These are phyloP conservation scores for Rhabdomys dilectus DNA, from an alignment of 2,113 vertebrate species.

Conservation along the genomic window DNA sequence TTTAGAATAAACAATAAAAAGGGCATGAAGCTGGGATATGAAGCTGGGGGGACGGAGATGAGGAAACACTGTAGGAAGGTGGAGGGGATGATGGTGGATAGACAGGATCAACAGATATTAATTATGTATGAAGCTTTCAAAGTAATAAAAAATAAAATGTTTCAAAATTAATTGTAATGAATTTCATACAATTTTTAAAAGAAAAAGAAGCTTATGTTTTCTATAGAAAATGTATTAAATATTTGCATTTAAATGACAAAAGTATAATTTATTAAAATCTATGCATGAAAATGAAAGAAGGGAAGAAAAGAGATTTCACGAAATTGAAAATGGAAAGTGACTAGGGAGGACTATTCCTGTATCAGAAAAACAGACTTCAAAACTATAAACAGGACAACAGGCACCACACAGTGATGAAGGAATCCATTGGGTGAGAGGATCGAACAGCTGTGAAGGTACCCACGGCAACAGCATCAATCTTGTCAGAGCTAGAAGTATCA, in stretches of 20 bases:
- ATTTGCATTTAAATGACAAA: not conserved
- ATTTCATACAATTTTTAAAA: not conserved
- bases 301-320: not conserved
- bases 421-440: not conserved
- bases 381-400: not conserved
- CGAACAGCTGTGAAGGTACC: not conserved
- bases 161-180: not conserved
- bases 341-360: not conserved
- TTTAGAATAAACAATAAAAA: not conserved
- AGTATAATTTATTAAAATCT: not conserved
- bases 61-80: not conserved
- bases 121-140: not conserved
- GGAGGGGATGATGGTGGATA: not conserved
- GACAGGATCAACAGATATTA: not conserved
- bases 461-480: not conserved
- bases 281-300: not conserved
- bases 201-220: not conserved
- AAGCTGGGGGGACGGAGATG: no score
- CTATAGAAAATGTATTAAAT: not conserved
- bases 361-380: not conserved
- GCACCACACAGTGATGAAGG: not conserved
- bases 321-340: not conserved
- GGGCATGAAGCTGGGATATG: not conserved
- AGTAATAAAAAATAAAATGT: not conserved
- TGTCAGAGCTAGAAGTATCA: not conserved